Conservation (phyloP, 2,113 vertebrate genomes). For the Ciconia stormi region DNA sequence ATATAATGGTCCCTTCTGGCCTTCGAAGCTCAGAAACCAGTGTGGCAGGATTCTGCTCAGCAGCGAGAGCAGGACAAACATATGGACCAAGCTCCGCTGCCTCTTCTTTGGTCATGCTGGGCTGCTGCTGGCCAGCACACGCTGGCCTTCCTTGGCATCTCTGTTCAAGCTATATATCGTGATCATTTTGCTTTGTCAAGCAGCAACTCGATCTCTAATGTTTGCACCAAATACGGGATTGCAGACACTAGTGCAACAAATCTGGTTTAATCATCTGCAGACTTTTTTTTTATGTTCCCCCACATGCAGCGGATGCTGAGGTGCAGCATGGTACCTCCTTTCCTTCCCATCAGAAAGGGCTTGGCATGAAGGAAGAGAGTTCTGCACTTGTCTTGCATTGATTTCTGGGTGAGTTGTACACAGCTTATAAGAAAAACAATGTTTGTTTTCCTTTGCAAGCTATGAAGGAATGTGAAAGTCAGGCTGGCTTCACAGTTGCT, state of each 20-base stretch:
- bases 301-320: background rate
- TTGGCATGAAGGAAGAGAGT: background rate
- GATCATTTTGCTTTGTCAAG: background rate
- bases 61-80: background rate
- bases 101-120: background rate
- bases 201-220: background rate
- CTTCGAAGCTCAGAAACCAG: background rate
- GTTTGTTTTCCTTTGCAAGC: background rate
- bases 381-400: background rate
- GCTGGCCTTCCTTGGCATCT: background rate
- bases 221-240: background rate
- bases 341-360: background rate
- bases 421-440: background rate
- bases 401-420: background rate
- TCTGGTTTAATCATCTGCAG: background rate
- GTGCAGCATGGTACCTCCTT: background rate
- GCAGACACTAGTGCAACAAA: background rate
- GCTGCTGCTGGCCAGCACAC: background rate
- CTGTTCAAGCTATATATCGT: background rate
- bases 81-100: background rate
- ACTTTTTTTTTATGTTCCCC: background rate
- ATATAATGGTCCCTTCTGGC: conserved; percentile 56
- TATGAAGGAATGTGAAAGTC: background rate
- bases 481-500: background rate
- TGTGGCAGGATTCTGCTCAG: background rate